Evolutionary conservation across 2,888 invertebrate genomes (phyloP).

Genomic region (Nomada lathburiana): DNA sequence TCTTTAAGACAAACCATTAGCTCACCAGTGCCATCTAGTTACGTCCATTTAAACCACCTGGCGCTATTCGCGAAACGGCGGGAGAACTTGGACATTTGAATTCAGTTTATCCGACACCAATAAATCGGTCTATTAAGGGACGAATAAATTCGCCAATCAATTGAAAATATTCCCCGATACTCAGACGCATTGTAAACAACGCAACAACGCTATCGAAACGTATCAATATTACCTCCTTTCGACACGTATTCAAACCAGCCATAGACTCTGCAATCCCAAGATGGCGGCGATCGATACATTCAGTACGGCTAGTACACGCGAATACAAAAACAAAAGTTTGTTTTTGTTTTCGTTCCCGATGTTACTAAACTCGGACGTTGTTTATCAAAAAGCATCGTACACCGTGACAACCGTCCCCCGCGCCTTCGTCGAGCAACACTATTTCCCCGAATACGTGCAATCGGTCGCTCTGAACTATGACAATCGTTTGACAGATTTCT

Average conservation of each 20-base stretch:
- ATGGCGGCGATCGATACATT: not conserved
- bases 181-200: too few relatives aligned
- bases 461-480: not conserved
- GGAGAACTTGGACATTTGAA: too few relatives aligned
- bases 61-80: too few relatives aligned
- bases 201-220: not conserved
- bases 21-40: too few relatives aligned
- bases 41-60: too few relatives aligned
- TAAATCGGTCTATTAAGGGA: too few relatives aligned
- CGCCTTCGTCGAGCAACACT: not conserved
- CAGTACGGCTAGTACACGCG: constrained; percentile 10
- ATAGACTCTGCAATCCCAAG: not conserved
- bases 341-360: constrained; percentile 35
- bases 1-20: too few relatives aligned
- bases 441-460: not conserved
- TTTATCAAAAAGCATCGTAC: not conserved
- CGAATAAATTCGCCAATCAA: too few relatives aligned
- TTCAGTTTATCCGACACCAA: too few relatives aligned
- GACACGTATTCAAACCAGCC: not conserved
- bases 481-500: not conserved
- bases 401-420: not conserved
- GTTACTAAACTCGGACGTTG: not conserved
- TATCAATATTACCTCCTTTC: not conserved
- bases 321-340: constrained; percentile 11
- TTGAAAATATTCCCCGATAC: too few relatives aligned